Evolutionary conservation across 2,797 vertebrate species (phyloP), one percentile per base, ranked within the genome.

Genomic region (Onychomys leucogaster): DNA sequence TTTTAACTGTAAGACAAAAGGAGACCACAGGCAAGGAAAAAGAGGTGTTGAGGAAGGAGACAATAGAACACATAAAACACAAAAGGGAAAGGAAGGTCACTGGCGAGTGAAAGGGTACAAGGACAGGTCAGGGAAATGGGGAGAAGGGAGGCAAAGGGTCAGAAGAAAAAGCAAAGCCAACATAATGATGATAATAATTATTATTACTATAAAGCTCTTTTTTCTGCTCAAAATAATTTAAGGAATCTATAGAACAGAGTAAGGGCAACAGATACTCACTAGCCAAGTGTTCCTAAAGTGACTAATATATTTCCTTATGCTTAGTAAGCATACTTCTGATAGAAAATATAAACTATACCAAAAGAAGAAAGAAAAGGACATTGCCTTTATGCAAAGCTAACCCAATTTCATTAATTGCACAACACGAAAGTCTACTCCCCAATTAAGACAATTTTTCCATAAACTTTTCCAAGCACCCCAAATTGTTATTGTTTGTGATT

Each of bases 341-440:
- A 95, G 55, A 69, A 96, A 73, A 63, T 67, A 77, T 93, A 87
- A 76, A 94, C 81, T 90, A 81, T 94, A 77, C 77, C 61, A 37
- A 84, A 61, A 67, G n/a, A 88, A 8, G 67, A 16, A 19, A 4
- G 19, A 69, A 71, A 71, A 3, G 3, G 23, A 69, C 27, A 65
- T 57, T 94, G 25, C 76, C 17, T 49, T 92, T 49, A 94, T 55
- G 88, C 21, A 95, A 94, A 87, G 29, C 46, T 83, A 85, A 9
- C 23, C 67, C 67, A 27, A 96, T 78, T 95, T 92, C 55, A 52
- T 77, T 91, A 67, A 43, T 78, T 8, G 43, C 76, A 21, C 17
- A 49, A 21, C 34, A 85, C 65, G 89, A 9, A 27, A 90, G 46
- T 83, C 23, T 57, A 4, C 16, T 8, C 23, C 14, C 37, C n/a